These are phyloP conservation scores for Cactoblastis cactorum DNA, from an alignment of 2,888 invertebrate genomes.

Conservation along the genomic window DNA sequence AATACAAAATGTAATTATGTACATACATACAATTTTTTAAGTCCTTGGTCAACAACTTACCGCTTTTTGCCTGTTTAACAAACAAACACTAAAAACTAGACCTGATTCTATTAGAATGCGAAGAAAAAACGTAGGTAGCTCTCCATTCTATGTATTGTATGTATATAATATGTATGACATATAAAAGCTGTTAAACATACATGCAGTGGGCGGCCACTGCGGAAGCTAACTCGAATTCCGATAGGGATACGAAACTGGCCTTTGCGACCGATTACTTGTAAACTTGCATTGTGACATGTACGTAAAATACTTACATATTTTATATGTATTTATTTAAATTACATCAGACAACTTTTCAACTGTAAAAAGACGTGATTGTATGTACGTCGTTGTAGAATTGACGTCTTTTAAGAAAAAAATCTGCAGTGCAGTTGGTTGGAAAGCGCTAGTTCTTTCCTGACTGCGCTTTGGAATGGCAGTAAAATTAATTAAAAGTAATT, in stretches of 20 bases:
- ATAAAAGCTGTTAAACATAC: constrained; percentile 12
- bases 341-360: too few relatives aligned
- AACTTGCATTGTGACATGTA: constrained; percentile 8
- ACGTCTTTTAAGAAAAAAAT: too few relatives aligned
- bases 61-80: constrained; percentile 17
- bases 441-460: too few relatives aligned
- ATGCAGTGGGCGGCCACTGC: constrained; percentile 25
- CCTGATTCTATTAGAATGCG: constrained; percentile 37
- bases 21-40: too few relatives aligned
- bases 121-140: constrained; percentile 40
- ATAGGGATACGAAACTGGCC: constrained; percentile 32
- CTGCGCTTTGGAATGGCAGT: too few relatives aligned
- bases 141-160: constrained; percentile 3
- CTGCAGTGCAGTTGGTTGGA: too few relatives aligned
- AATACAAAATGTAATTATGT: too few relatives aligned
- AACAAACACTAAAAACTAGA: constrained; percentile 34
- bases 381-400: too few relatives aligned
- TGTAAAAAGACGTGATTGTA: too few relatives aligned
- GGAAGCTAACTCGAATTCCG: constrained; percentile 38
- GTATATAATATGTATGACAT: constrained; percentile 1
- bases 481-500: too few relatives aligned
- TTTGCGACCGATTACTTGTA: constrained; percentile 27
- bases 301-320: too few relatives aligned
- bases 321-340: too few relatives aligned
- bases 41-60: not conserved